Evolutionary conservation across 2,888 invertebrate species (phyloP).

Genomic region (Marasmarcha lunaedactyla): DNA sequence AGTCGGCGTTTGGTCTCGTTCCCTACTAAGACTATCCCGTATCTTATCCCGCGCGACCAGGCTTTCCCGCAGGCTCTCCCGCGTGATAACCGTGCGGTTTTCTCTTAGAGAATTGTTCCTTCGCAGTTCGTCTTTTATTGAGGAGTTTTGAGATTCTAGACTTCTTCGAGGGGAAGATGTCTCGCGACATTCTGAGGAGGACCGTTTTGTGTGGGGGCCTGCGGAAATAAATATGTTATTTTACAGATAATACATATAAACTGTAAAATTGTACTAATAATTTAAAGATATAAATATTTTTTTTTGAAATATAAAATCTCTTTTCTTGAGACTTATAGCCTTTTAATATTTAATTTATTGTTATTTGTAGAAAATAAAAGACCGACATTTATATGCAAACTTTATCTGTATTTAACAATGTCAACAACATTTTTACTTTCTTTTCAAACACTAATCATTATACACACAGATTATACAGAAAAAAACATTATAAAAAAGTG

Average conservation of each 20-base stretch:
- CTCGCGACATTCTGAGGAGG: slow-evolving; percentile 62
- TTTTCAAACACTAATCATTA: too few species aligned
- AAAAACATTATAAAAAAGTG: too few species aligned
- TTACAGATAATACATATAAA: background rate
- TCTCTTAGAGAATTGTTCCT: slow-evolving; percentile 56
- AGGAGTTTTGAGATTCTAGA: slow-evolving; percentile 41
- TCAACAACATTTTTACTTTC: too few species aligned
- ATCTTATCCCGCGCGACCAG: slow-evolving; percentile 1
- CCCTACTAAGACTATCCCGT: background rate
- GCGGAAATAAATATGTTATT: slow-evolving; percentile 2
- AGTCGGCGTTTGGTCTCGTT: background rate
- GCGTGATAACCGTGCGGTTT: slow-evolving; percentile 30
- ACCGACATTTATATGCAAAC: too few species aligned
- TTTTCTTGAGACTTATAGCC: too few species aligned
- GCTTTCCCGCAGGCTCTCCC: slow-evolving; percentile 19
- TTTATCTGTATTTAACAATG: too few species aligned
- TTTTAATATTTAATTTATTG: too few species aligned
- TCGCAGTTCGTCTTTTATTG: slow-evolving; percentile 45
- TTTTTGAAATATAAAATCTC: too few species aligned
- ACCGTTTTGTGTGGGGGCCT: slow-evolving; percentile 62
- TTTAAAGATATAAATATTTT: too few species aligned
- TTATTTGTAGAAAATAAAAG: too few species aligned
- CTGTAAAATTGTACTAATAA: too few species aligned
- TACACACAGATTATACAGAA: too few species aligned
- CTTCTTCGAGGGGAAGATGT: slow-evolving; percentile 45